Percentiles rank a stretch among this genome's conserved stretches.
Evolutionary conservation across 2,888 invertebrate species (phyloP).

Genomic region (Oeneis ivallda): DNA sequence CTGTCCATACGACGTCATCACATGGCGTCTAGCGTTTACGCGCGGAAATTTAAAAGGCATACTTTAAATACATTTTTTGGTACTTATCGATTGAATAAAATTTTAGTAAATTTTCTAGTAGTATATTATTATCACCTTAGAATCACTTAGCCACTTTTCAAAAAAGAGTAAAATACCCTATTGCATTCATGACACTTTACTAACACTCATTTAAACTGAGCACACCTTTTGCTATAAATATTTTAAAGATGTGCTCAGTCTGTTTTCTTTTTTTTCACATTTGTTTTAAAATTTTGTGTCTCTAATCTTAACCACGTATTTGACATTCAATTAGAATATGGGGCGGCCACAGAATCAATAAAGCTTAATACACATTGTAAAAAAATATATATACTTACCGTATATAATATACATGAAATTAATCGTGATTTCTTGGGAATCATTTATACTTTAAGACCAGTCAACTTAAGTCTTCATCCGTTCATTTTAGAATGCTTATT

Average conservation of each 20-base stretch:
- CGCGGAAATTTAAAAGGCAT: no score
- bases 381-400: not conserved
- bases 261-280: not conserved
- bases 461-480: not conserved
- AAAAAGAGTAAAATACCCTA: no score
- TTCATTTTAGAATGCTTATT: not conserved
- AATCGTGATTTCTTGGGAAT: not conserved
- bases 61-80: no score
- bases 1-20: no score
- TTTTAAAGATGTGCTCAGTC: slow-evolving; percentile 16
- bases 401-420: not conserved
- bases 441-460: slow-evolving; percentile 4
- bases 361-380: slow-evolving; percentile 1
- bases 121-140: no score
- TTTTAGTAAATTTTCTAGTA: no score
- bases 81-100: no score
- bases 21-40: no score
- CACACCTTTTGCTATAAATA: not conserved
- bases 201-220: slow-evolving; percentile 7
- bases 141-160: no score
- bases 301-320: not conserved
- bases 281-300: not conserved
- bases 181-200: slow-evolving; percentile 3
- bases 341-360: slow-evolving; percentile 18
- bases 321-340: not conserved